Base-by-base conservation (phyloP, 1,140 invertebrate genomes). In the Lineus longissimus region DNA sequence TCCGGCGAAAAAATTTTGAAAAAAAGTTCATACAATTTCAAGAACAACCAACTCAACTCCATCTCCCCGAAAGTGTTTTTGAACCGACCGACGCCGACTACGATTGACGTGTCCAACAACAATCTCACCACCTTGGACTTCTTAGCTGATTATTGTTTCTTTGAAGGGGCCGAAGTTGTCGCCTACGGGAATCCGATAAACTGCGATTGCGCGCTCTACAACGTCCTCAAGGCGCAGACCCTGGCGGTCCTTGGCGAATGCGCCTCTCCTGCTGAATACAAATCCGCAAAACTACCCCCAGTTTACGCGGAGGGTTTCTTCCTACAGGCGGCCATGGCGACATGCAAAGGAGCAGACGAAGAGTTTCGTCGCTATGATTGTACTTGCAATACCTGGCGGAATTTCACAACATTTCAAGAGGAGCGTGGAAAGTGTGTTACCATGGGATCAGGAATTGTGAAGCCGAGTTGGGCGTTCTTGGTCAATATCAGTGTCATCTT, bases 161-260 rank as follows among this genome's bases (percentile, higher is more conserved):
- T 51, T n/a, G 47, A 51, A n/a, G 19, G 25, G n/a, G n/a, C 47
- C 19, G 25, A 19, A 9, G 19, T 51, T 51, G n/a, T 23, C 47
- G 19, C 25, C 9, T 19, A 51, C 47, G 47, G 25, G 6, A 51
- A 51, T n/a, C 47, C 47, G n/a, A 51, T 51, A 4, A 19, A 51
- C 25, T 51, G 47, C 47, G 47, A 27, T n/a, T 51, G 47, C 47
- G 47, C n/a, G n/a, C 25, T 51, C 6, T 51, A 51, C 47, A 27
- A 51, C 47, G 9, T 51, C 25, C 47, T 51, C 6, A 51, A 51
- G 25, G 9, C n/a, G 19, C 4, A 51, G n/a, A 51, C 47, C n/a
- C 25, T 51, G 19, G 25, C 47, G 25, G 47, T 51, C 9, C 47
- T 19, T 9, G 47, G 47, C 19, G 47, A 23, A 27, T 51, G 47